Evolutionary conservation across 2,113 vertebrate genomes (phyloP).

Genomic region (Tylochromis polylepis): DNA sequence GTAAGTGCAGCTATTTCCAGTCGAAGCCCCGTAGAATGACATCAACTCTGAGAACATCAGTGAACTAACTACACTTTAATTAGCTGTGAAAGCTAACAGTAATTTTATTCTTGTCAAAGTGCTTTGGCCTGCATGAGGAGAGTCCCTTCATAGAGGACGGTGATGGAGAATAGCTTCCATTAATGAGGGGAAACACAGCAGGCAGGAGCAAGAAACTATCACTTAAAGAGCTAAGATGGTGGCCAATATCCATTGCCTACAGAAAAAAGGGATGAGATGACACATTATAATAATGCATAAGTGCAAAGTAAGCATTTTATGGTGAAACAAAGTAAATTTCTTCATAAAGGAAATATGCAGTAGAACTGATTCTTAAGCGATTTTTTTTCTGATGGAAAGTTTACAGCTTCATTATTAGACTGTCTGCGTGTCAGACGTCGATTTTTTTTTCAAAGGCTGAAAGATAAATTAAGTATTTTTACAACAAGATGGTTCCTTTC

Average conservation of each 20-base stretch:
- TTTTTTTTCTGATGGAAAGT: constrained; percentile 10
- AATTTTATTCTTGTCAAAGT: constrained; percentile 56
- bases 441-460: background rate
- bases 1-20: constrained; percentile 6
- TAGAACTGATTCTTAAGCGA: background rate
- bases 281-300: constrained; percentile 63
- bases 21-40: constrained; percentile 21
- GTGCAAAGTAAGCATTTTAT: constrained; percentile 63
- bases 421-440: background rate
- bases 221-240: constrained; percentile 58
- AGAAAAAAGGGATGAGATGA: constrained; percentile 56
- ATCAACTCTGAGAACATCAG: constrained; percentile 30
- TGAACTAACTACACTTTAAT: constrained; percentile 48
- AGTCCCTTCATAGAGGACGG: constrained; percentile 42
- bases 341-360: constrained; percentile 6
- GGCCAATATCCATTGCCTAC: constrained; percentile 48
- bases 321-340: constrained; percentile 43
- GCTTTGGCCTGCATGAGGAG: constrained; percentile 39
- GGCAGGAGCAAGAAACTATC: constrained; percentile 60
- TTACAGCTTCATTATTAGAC: constrained; percentile 35
- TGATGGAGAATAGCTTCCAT: constrained; percentile 59
- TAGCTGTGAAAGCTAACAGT: constrained; percentile 52
- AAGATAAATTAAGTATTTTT: background rate
- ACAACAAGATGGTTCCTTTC: background rate
- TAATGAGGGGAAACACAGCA: constrained; percentile 69